phyloP scores from a whole-genome alignment of 2,797 vertebrate species.

The Rhinella marina region DNA sequence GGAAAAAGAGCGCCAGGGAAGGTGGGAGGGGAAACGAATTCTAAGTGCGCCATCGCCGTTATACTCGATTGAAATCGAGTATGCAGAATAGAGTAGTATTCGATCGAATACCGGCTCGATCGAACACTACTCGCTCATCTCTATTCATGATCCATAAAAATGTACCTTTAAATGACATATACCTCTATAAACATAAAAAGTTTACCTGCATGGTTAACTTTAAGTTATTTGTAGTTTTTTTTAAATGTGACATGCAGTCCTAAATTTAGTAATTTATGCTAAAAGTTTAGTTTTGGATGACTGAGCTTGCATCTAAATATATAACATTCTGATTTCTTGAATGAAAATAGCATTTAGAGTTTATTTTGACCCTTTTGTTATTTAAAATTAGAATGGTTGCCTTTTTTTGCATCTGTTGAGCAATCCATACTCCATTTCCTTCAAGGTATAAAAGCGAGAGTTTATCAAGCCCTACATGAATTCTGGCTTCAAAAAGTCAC shows the following conservation, averaged over 20 bases:
- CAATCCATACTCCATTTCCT: neutral
- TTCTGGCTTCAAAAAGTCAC: too few species aligned
- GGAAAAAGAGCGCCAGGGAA: too few species aligned
- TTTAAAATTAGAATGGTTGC: neutral
- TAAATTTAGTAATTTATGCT: neutral
- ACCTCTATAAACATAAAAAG: constrained; percentile 6
- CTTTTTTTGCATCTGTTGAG: neutral
- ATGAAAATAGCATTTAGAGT: neutral
- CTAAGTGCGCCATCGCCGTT: too few species aligned
- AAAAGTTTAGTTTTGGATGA: neutral
- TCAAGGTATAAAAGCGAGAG: too few species aligned
- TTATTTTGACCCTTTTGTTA: neutral
- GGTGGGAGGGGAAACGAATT: too few species aligned
- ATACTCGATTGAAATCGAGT: too few species aligned
- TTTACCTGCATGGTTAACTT: neutral
- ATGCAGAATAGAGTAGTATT: too few species aligned
- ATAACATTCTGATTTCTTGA: neutral
- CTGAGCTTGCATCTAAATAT: neutral
- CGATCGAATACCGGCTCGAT: too few species aligned
- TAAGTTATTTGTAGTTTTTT: neutral
- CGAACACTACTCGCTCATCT: too few species aligned
- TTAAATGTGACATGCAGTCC: neutral
- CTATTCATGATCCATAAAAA: neutral
- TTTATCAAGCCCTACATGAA: too few species aligned
- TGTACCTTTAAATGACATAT: neutral